phyloP scores from a whole-genome alignment of 2,888 invertebrate species.

The Brassicogethes aeneus region DNA sequence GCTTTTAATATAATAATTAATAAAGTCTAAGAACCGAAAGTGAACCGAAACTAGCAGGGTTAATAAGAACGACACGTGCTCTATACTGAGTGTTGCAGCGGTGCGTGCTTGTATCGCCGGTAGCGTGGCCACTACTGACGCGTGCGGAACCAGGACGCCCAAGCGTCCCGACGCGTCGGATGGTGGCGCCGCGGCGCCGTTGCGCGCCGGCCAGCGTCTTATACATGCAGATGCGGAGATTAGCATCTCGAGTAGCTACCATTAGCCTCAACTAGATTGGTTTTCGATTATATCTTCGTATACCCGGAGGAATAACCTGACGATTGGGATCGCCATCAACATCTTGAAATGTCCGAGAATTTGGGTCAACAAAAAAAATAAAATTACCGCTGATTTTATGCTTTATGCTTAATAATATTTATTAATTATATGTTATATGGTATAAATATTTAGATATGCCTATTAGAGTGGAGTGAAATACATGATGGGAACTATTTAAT shows the following conservation, averaged over 20 bases:
- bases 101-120: conserved; percentile 20
- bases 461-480: no score
- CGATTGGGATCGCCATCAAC: conserved; percentile 8
- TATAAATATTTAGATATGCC: no score
- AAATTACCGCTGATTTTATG: no score
- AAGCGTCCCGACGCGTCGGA: conserved; percentile 15
- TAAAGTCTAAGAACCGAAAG: no score
- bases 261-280: conserved; percentile 23
- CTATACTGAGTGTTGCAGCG: conserved; percentile 15
- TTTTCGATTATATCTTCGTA: conserved; percentile 20
- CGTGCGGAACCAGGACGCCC: conserved; percentile 19
- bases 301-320: conserved; percentile 11
- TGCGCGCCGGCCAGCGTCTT: conserved; percentile 17
- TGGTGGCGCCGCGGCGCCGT: conserved; percentile 14
- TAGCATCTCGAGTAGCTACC: conserved; percentile 23
- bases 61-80: no score
- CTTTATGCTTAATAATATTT: no score
- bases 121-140: conserved; percentile 27
- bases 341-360: no score
- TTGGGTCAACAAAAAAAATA: no score
- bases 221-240: conserved; percentile 24
- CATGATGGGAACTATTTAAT: no score
- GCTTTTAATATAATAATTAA: no score
- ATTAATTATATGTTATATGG: no score
- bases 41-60: no score